Conservation (phyloP, 2,797 vertebrate species). For the Okamejei kenojei region DNA sequence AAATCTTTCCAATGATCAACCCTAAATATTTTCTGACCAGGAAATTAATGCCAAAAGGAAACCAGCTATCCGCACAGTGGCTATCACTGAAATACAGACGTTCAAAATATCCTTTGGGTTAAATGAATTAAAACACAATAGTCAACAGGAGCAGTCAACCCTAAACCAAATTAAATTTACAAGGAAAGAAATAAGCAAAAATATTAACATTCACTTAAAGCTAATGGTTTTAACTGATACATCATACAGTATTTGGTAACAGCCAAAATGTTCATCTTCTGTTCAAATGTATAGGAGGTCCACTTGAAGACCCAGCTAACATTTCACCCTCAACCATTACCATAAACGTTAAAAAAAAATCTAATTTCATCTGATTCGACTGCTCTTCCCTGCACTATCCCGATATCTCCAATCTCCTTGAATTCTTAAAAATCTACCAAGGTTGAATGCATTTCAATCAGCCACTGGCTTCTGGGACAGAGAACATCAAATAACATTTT, state of each 20-base stretch:
- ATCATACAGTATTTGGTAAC: neutral
- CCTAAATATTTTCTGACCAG: neutral
- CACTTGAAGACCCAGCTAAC: neutral
- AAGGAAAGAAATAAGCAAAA: neutral
- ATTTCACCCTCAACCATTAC: conserved; percentile 21
- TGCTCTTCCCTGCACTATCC: too few species aligned
- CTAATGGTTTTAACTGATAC: neutral
- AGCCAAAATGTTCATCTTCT: neutral
- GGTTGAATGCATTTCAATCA: too few species aligned
- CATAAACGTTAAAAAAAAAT: neutral
- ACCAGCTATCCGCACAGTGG: neutral
- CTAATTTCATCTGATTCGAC: neutral
- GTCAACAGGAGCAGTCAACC: neutral
- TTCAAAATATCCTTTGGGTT: neutral
- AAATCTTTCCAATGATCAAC: neutral
- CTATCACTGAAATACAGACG: neutral
- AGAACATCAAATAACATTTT: too few species aligned
- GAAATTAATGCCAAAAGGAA: neutral
- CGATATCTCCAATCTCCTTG: too few species aligned
- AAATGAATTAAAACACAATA: neutral
- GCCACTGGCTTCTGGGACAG: too few species aligned
- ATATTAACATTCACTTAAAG: neutral
- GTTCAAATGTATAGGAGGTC: neutral
- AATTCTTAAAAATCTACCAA: too few species aligned
- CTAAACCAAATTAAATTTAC: neutral